Evolutionary conservation across 1,140 invertebrate species (phyloP).

Genomic region (Lepidurus couesii): DNA sequence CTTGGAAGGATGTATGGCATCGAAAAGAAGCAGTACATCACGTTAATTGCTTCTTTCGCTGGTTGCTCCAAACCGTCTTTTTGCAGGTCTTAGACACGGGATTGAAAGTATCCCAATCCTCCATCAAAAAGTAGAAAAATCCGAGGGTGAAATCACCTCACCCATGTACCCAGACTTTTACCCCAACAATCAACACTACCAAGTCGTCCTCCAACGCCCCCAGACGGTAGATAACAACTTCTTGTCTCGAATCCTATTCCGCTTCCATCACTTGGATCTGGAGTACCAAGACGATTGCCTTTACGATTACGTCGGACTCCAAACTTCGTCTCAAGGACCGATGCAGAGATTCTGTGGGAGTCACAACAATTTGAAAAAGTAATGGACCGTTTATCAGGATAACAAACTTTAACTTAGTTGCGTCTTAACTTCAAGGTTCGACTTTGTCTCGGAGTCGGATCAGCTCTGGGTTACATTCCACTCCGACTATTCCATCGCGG

Average conservation of each 20-base stretch:
- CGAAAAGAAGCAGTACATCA: slow-evolving; percentile 1
- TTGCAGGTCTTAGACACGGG: slow-evolving; percentile 20
- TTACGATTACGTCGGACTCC: slow-evolving; percentile 63
- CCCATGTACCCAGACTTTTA: slow-evolving; percentile 61
- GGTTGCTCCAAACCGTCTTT: slow-evolving; percentile 15
- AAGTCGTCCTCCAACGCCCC: slow-evolving; percentile 48
- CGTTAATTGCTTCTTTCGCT: slow-evolving; percentile 23
- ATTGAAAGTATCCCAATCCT: slow-evolving; percentile 42
- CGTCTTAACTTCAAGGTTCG: slow-evolving; percentile 44
- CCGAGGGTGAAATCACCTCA: slow-evolving; percentile 53
- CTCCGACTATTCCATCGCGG: slow-evolving; percentile 61
- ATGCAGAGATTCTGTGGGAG: slow-evolving; percentile 39
- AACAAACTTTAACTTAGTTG: neutral
- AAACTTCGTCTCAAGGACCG: slow-evolving; percentile 40
- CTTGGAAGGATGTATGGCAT: neutral
- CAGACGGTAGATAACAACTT: slow-evolving; percentile 52
- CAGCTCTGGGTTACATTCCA: slow-evolving; percentile 57
- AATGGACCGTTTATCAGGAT: slow-evolving; percentile 38
- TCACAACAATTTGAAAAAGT: slow-evolving; percentile 39
- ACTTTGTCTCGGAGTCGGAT: slow-evolving; percentile 56
- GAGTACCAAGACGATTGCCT: slow-evolving; percentile 67
- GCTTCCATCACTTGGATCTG: slow-evolving; percentile 60
- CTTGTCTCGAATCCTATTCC: slow-evolving; percentile 52
- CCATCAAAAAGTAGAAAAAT: slow-evolving; percentile 50
- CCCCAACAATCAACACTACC: slow-evolving; percentile 61